phyloP scores from a whole-genome alignment of 2,797 vertebrate genomes.

The Tadarida brasiliensis region DNA sequence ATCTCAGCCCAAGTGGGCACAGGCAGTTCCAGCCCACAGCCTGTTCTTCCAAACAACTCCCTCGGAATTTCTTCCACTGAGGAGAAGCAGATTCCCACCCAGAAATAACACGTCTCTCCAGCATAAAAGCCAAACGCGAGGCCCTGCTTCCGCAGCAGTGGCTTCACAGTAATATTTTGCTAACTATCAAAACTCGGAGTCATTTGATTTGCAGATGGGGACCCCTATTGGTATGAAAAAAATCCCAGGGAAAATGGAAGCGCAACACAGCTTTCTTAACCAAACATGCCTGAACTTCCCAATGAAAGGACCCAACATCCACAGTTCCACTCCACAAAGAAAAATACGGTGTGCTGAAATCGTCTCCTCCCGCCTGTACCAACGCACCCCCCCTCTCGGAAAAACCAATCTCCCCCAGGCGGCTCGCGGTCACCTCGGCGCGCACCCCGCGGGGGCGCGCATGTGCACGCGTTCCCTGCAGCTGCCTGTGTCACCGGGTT shows the following conservation, averaged over 20 bases:
- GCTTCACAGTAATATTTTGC: constrained; percentile 65
- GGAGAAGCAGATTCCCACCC: constrained; percentile 56
- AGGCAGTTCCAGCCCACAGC: neutral
- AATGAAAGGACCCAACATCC: neutral
- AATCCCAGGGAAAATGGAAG: constrained; percentile 78
- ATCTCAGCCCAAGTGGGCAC: neutral
- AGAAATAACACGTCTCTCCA: constrained; percentile 50
- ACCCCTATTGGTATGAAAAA: constrained; percentile 89
- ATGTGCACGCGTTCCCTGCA: neutral
- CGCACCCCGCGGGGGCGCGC: neutral
- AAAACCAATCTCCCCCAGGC: neutral
- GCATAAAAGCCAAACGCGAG: constrained; percentile 50
- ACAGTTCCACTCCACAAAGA: neutral
- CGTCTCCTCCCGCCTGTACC: neutral
- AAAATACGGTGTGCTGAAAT: neutral
- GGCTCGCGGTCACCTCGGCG: constrained; percentile 71
- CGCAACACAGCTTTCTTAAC: neutral
- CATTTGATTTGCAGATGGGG: constrained; percentile 89
- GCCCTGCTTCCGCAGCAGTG: constrained; percentile 34
- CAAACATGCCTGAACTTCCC: constrained; percentile 43
- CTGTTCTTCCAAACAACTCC: neutral
- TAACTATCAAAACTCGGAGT: constrained; percentile 75
- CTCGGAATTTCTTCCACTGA: neutral
- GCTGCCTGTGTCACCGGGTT: constrained; percentile 43
- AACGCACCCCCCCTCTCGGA: neutral